phyloP scores from a whole-genome alignment of 30 jellyfish, hydroid and myxozoan genomes.

The Euphysa ruthae region DNA sequence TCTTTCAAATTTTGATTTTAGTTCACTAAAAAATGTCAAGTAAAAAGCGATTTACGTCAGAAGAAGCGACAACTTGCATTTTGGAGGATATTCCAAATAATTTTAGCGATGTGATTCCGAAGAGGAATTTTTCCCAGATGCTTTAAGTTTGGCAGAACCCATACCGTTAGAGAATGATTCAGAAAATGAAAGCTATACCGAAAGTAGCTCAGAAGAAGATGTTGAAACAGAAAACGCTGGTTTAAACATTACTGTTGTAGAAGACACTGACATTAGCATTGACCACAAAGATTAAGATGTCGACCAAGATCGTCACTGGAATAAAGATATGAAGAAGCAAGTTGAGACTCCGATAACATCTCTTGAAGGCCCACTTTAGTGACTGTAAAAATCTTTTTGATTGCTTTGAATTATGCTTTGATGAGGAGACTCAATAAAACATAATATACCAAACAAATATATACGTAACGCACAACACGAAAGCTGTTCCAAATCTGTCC shows the following conservation, averaged over 20 bases:
- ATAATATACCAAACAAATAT: constrained; percentile 17
- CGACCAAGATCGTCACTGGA: constrained; percentile 21
- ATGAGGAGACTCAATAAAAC: constrained; percentile 1
- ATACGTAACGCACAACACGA: constrained; percentile 5
- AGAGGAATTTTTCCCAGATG: neutral
- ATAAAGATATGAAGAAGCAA: neutral
- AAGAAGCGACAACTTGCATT: neutral
- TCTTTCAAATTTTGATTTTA: too few relatives aligned
- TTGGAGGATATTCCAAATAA: neutral
- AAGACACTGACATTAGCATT: neutral
- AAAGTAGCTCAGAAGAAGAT: neutral
- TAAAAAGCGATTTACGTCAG: neutral
- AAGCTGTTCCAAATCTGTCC: neutral
- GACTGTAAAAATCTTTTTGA: constrained; percentile 12
- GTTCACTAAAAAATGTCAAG: neutral
- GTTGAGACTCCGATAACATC: constrained; percentile 1
- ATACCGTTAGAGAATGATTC: neutral
- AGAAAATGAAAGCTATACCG: neutral
- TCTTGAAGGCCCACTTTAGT: neutral
- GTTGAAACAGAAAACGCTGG: too few relatives aligned
- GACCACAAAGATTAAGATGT: constrained; percentile 18
- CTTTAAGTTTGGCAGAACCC: neutral
- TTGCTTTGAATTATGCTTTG: constrained; percentile 4
- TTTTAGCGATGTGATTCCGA: neutral
- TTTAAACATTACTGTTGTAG: too few relatives aligned